Evolutionary conservation across 2,888 invertebrate genomes (phyloP), one percentile per base, ranked within the genome.

Genomic region (Abrostola tripartita): DNA sequence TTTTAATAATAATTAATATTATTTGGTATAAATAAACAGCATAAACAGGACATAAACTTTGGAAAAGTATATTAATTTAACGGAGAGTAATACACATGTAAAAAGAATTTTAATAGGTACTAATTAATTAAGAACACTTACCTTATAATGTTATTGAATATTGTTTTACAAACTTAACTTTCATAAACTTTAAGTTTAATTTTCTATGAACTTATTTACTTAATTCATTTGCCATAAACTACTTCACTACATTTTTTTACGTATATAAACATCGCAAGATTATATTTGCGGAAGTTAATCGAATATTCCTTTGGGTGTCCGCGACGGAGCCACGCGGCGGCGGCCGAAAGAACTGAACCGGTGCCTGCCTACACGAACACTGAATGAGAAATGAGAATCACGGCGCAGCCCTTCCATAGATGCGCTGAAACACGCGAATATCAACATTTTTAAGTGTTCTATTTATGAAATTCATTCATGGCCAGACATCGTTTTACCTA

Each of bases 321-420:
- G 58, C 67, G 64, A 36, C 65, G 51, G 51, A 67, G 57, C 62
- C 67, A 60, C 65, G 65, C 63, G 71, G 54, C 61, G 52, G 66
- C 74, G 70, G 58, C 54, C 75, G 75, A 75, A 69, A 76, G 74
- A 65, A 74, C 76, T 79, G 87, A 75, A 68, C 82, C 68, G 78
- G 74, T 65, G 82, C 76, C 80, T 64, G 83, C 75, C 85, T 81
- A 79, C 81, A 76, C 84, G 82, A 85, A 81, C 81, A 90, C 90
- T 90, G 89, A 85, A 83, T 81, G 81, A 66, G 75, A 80, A 83
- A 79, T 76, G 77, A 67, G 78, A 81, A 72, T 76, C 79, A 83
- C 82, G 85, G 79, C 84, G 78, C 78, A 81, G 79, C 79, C 84
- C 85, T 84, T 85, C 81, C 82, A 80, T 71, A 77, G 76, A 76